Conservation (phyloP, 1,140 invertebrate genomes). For the Ceratosolen solmsi region DNA sequence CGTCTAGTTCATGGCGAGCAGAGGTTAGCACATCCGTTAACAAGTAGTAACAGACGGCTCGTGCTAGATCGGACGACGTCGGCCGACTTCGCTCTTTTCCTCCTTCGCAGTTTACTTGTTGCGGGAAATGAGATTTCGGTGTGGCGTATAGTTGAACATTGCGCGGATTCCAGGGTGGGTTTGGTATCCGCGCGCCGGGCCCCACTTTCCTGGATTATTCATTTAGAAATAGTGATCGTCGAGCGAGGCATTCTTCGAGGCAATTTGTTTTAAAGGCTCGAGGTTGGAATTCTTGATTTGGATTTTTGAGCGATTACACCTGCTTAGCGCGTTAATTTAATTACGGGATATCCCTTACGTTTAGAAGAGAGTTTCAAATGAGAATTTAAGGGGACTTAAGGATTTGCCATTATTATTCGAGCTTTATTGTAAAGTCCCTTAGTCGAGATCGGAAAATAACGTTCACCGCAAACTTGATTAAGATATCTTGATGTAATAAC, state of each 20-base stretch:
- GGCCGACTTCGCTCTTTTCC: background rate
- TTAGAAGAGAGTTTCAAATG: too few relatives aligned
- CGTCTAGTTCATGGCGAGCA: background rate
- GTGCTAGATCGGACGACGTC: background rate
- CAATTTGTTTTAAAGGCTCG: slow-evolving; percentile 16
- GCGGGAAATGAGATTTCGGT: slow-evolving; percentile 48
- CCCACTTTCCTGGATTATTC: slow-evolving; percentile 44
- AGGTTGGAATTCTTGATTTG: too few relatives aligned
- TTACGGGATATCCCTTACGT: too few relatives aligned
- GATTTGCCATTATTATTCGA: too few relatives aligned
- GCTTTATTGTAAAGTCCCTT: too few relatives aligned
- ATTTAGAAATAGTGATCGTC: too few relatives aligned
- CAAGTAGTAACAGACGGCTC: slow-evolving; percentile 36
- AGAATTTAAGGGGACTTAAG: too few relatives aligned
- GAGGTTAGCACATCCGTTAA: slow-evolving; percentile 11
- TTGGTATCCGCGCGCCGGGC: too few relatives aligned
- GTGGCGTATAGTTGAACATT: background rate
- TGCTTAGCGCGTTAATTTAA: too few relatives aligned
- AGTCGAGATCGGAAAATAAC: too few relatives aligned
- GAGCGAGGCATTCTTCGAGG: background rate
- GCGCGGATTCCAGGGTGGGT: slow-evolving; percentile 4
- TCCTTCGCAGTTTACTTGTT: slow-evolving; percentile 28
- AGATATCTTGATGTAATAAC: background rate
- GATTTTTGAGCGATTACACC: too few relatives aligned
- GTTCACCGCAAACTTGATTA: too few relatives aligned